Percentiles rank a stretch among this genome's conserved stretches.
Evolutionary conservation across 2,113 vertebrate species (phyloP).

Genomic region (Strix aluco): DNA sequence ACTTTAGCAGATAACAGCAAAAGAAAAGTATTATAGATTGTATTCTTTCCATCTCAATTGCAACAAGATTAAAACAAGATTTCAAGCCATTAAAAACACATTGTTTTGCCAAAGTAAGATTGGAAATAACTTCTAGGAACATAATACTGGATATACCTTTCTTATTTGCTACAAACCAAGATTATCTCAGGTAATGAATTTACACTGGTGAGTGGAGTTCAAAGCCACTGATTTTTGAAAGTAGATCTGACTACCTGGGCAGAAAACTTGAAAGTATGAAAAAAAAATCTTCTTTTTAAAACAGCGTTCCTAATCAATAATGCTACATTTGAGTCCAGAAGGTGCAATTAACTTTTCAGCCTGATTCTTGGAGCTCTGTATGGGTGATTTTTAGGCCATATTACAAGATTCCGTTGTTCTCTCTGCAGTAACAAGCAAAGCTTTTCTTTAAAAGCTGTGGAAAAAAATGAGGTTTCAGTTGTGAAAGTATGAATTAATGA

Average conservation of each 20-base stretch:
- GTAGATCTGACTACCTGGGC: background rate
- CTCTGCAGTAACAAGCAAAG: background rate
- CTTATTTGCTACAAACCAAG: background rate
- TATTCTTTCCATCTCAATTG: background rate
- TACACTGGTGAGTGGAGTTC: background rate
- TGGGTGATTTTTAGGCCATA: background rate
- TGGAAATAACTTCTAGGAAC: background rate
- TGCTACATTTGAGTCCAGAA: background rate
- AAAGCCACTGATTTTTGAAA: background rate
- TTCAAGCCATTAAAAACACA: background rate
- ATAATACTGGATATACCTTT: background rate
- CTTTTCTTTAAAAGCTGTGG: background rate
- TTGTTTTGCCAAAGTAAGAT: background rate
- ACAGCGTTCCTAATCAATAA: slow-evolving; percentile 2
- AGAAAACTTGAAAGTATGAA: background rate
- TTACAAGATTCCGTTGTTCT: background rate
- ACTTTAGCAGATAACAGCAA: background rate
- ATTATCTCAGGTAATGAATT: background rate
- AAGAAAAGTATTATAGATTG: background rate
- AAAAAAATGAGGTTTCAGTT: background rate
- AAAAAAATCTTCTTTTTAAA: background rate
- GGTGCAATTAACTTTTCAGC: background rate
- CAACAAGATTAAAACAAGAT: background rate
- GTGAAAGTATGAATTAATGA: background rate
- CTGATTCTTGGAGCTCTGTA: background rate